Percentiles rank a stretch among this genome's conserved stretches.
These are phyloP conservation scores for Thalassaphorura encarpata DNA, from an alignment of 1,140 invertebrate genomes.

Conservation along the genomic window DNA sequence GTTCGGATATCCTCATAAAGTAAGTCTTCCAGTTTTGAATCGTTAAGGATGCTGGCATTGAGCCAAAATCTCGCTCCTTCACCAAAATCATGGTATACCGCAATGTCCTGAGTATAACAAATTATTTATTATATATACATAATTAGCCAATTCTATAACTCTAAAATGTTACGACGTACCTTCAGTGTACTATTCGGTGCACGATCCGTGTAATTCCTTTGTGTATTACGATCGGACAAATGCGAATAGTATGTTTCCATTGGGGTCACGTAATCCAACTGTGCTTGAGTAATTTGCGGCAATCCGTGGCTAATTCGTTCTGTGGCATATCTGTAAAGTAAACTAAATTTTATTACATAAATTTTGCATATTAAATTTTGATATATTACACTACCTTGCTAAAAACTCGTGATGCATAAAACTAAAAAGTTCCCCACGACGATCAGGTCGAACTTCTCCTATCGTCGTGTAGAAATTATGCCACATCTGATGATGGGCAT, in stretches of 20 bases:
- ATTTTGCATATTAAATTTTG: conserved; percentile 1
- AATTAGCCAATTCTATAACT: not conserved
- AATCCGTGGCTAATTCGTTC: conserved; percentile 10
- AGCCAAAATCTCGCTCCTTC: not conserved
- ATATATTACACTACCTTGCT: not conserved
- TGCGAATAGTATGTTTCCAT: conserved; percentile 6
- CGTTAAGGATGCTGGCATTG: not conserved
- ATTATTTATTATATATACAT: not conserved
- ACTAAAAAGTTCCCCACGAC: conserved; percentile 7
- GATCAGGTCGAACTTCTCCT: not conserved
- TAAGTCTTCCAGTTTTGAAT: not conserved
- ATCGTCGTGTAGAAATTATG: not conserved
- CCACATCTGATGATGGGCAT: conserved; percentile 1
- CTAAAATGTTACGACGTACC: not conserved
- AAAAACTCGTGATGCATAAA: conserved; percentile 10
- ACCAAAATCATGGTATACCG: no score
- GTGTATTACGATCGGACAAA: conserved; percentile 4
- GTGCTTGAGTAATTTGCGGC: not conserved
- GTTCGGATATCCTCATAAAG: not conserved
- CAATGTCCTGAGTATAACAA: no score
- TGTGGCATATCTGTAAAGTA: not conserved
- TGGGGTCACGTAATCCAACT: not conserved
- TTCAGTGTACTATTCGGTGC: not conserved
- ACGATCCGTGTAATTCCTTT: not conserved
- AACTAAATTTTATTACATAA: conserved; percentile 29